Evolutionary conservation across 2,797 vertebrate genomes (phyloP).

Genomic region (Onychomys torridus): DNA sequence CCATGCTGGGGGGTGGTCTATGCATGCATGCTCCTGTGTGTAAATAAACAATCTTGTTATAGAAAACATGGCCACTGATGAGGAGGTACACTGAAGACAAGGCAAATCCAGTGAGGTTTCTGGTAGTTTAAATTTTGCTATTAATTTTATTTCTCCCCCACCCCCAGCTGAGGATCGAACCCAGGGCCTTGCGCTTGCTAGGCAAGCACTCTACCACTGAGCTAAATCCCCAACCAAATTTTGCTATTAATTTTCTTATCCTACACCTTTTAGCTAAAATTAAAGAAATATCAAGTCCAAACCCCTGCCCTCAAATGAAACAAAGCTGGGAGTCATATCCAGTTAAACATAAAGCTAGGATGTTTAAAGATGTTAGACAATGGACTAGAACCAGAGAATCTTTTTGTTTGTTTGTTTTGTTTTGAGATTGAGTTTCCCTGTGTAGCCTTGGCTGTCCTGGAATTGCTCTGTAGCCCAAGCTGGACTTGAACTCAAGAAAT

Average conservation of each 20-base stretch:
- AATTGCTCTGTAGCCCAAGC: not conserved
- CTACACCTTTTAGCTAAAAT: slow-evolving; percentile 42
- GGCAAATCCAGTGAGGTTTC: not conserved
- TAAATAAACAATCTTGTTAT: not conserved
- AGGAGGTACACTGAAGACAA: not conserved
- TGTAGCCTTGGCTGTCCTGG: not conserved
- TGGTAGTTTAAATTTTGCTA: not conserved
- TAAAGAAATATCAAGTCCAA: slow-evolving; percentile 17
- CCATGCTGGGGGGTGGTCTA: not conserved
- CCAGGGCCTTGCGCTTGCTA: too few relatives aligned
- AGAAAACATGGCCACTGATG: not conserved
- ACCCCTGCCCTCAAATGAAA: not conserved
- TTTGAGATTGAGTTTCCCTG: not conserved
- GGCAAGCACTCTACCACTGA: too few relatives aligned
- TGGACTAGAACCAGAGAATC: not conserved
- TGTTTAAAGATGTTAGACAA: not conserved
- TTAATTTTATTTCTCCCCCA: not conserved
- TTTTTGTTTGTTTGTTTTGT: not conserved
- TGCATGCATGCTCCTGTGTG: too few relatives aligned
- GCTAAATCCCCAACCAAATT: too few relatives aligned
- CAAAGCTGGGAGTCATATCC: not conserved
- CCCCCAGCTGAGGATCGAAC: too few relatives aligned
- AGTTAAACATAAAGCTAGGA: not conserved
- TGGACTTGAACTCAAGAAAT: too few relatives aligned
- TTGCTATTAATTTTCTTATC: not conserved